Evolutionary conservation across 2,797 vertebrate genomes (phyloP), one percentile per base, ranked within the genome.

Genomic region (Microctenopoma steveboyesi): DNA sequence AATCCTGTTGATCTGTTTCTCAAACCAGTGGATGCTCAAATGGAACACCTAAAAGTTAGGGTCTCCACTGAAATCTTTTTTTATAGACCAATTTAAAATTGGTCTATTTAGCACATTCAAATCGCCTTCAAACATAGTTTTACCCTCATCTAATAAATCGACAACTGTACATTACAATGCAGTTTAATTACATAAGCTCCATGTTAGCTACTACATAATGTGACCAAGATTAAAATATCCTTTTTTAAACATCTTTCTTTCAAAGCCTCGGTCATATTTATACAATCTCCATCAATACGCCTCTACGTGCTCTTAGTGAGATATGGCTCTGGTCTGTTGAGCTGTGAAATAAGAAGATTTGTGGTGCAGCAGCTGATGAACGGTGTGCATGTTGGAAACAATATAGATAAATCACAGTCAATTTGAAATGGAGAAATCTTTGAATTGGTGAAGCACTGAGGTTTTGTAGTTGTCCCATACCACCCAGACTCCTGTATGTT

Each of bases 401-500:
- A 60, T 22, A 25, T 51, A 11, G 45, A 33, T 37, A 39, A 28
- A 66, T 64, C 12, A 52, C 27, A 57, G 5, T 40, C 1, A 30
- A 43, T 9, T 30, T 7, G 50, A 52, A 42, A 51, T 2, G 7
- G 10, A 30, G 39, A 12, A 33, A 53, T 33, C 4, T 47, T 0
- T 53, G 39, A 50, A 54, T 27, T 7, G 7, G 4, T 69, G 13
- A 54, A 48, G 25, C 25, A 14, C 37, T 51, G 6, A 37, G 14
- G 2, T 59, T 1, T 33, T 3, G 1, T 51, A 30, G 2, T 69
- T 9, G 1, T 61, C 16, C 60, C 53, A 16, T 95, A 98, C 97
- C 97, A 10, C 88, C 72, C 37, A 89, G 60, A 72, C 78, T 95
- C 71, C 87, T 91, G 82, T 86, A 84, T 52, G 92, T 93, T 10